phyloP scores from a whole-genome alignment of 1,140 invertebrate species.

The Drosophila serrata region DNA sequence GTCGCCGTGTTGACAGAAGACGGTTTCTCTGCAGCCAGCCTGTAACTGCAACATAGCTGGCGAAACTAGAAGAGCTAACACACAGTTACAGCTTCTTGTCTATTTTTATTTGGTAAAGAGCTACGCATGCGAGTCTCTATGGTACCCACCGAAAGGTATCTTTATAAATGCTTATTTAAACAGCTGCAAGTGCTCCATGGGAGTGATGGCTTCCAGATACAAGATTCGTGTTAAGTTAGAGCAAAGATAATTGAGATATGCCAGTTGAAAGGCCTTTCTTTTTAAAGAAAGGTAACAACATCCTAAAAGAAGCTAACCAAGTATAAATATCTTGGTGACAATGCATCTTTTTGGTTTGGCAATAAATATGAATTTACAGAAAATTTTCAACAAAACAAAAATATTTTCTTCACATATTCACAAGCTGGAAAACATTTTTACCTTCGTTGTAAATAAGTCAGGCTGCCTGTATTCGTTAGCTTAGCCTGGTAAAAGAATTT shows the following conservation, averaged over 20 bases:
- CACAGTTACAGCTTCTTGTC: conserved; percentile 76
- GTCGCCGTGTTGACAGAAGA: conserved; percentile 57
- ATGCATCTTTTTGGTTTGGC: background rate
- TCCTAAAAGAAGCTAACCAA: background rate
- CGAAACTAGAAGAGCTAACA: conserved; percentile 10
- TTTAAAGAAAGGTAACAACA: background rate
- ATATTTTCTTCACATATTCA: background rate
- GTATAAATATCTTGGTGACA: background rate
- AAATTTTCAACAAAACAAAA: no score
- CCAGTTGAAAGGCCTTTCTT: background rate
- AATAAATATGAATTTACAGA: background rate
- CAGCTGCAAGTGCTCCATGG: conserved; percentile 39
- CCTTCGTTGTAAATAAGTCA: background rate
- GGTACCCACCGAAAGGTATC: conserved; percentile 13
- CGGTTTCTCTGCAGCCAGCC: conserved; percentile 61
- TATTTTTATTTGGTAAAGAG: conserved; percentile 72
- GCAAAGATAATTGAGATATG: background rate
- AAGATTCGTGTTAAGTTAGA: conserved; percentile 4
- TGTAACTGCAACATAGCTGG: conserved; percentile 35
- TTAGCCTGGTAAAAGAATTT: background rate
- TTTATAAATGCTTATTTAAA: conserved; percentile 26
- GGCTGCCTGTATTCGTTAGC: background rate
- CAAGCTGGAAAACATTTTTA: background rate
- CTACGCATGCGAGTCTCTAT: conserved; percentile 25
- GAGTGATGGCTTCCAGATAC: background rate